These are phyloP conservation scores for Meloidogyne chitwoodi DNA, from an alignment of 1,140 invertebrate genomes.

Conservation along the genomic window DNA sequence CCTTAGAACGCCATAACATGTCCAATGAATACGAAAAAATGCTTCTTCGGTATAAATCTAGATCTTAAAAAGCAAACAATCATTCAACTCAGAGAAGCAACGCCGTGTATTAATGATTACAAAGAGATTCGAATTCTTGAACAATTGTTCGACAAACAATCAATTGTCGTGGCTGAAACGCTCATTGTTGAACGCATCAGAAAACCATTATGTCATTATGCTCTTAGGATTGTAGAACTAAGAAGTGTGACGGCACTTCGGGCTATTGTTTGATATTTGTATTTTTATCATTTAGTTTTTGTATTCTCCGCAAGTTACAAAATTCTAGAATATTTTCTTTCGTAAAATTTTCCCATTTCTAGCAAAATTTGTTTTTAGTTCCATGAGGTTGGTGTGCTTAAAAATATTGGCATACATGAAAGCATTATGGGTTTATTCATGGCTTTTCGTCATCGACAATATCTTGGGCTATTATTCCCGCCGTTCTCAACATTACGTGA, in stretches of 20 bases:
- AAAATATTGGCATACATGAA: conserved; percentile 2
- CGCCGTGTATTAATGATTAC: neutral
- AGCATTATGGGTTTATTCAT: conserved; percentile 10
- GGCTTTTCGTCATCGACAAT: conserved; percentile 20
- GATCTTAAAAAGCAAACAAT: neutral
- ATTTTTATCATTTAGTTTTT: neutral
- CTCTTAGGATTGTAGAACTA: conserved; percentile 12
- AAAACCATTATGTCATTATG: neutral
- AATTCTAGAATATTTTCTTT: neutral
- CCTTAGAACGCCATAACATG: neutral
- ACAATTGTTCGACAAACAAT: conserved; percentile 6
- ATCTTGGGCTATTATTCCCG: conserved; percentile 4
- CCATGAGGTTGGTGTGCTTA: conserved; percentile 11
- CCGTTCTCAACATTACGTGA: conserved; percentile 8
- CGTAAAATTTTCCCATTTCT: neutral
- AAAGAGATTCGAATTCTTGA: conserved; percentile 9
- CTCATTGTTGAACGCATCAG: neutral
- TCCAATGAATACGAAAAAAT: neutral
- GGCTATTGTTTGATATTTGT: neutral
- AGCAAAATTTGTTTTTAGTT: neutral
- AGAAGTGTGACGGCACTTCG: conserved; percentile 9
- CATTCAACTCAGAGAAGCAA: neutral
- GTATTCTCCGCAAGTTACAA: neutral
- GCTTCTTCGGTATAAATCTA: neutral
- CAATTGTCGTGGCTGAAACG: conserved; percentile 7